These are phyloP conservation scores for Spicauda simplicius DNA, from an alignment of 2,888 invertebrate genomes.

Conservation along the genomic window DNA sequence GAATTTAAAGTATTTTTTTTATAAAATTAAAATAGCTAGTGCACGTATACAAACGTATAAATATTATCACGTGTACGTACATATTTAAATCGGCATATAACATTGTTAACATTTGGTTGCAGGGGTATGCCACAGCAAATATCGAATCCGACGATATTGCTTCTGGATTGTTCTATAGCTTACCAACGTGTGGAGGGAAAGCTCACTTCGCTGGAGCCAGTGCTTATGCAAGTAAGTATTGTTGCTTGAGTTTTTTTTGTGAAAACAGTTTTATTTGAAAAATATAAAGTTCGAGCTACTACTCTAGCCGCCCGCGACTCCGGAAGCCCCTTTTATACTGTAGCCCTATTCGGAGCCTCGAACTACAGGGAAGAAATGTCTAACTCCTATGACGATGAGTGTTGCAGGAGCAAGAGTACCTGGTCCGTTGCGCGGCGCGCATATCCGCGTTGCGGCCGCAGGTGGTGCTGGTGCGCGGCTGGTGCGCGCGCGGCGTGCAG, in stretches of 20 bases:
- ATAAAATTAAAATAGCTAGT: no score
- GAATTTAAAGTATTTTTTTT: no score
- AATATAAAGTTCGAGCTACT: no score
- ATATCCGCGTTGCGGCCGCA: constrained; percentile 93
- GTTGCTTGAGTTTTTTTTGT: neutral
- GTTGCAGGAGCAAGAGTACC: constrained; percentile 93
- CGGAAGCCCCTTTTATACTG: no score
- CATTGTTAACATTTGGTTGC: constrained; percentile 15
- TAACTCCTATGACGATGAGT: no score
- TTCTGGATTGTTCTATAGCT: constrained; percentile 95
- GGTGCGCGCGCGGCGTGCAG: constrained; percentile 94
- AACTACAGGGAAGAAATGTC: no score
- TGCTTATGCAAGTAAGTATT: constrained; percentile 90
- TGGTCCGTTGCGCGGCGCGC: constrained; percentile 93
- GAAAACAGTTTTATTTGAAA: no score
- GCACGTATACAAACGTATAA: no score
- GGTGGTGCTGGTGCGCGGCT: constrained; percentile 94
- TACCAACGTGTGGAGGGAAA: constrained; percentile 98
- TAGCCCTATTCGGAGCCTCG: no score
- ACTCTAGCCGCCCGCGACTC: no score
- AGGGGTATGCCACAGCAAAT: constrained; percentile 90
- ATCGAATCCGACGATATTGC: constrained; percentile 92
- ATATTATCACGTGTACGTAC: no score
- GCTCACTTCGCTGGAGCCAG: constrained; percentile 96
- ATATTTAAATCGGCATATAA: no score